Evolutionary conservation across 2,113 vertebrate genomes (phyloP).

Genomic region (Trogon melanurus): DNA sequence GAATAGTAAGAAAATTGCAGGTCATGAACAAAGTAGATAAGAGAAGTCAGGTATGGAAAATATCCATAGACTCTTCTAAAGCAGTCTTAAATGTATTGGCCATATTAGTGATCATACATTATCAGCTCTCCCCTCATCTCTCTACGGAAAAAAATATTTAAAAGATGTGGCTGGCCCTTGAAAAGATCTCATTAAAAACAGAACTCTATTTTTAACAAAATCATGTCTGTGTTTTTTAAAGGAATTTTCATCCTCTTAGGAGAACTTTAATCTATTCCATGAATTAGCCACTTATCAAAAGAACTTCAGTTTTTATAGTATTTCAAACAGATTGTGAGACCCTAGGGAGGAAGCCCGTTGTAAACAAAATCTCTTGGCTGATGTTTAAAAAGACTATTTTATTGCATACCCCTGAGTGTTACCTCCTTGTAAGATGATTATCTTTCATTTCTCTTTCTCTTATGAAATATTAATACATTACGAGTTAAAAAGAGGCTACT

Average conservation of each 20-base stretch:
- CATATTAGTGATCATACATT: not conserved
- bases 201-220: not conserved
- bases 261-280: not conserved
- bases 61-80: not conserved
- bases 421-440: not conserved
- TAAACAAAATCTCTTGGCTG: not conserved
- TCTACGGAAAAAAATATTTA: not conserved
- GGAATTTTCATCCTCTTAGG: not conserved
- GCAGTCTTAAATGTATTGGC: not conserved
- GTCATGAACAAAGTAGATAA: not conserved
- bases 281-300: slow-evolving; percentile 1
- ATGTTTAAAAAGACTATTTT: not conserved
- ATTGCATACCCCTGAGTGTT: not conserved
- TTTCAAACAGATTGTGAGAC: not conserved
- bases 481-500: not conserved
- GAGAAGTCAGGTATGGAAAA: not conserved
- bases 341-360: not conserved
- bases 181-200: not conserved
- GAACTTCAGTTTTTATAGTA: not conserved
- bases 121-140: not conserved
- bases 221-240: not conserved
- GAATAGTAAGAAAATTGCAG: not conserved
- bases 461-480: not conserved
- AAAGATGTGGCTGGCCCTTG: not conserved
- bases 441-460: not conserved